Percentiles rank a stretch among this genome's conserved stretches.
Evolutionary conservation across 1,140 invertebrate species (phyloP).

Genomic region (Zaprionus ornatus): DNA sequence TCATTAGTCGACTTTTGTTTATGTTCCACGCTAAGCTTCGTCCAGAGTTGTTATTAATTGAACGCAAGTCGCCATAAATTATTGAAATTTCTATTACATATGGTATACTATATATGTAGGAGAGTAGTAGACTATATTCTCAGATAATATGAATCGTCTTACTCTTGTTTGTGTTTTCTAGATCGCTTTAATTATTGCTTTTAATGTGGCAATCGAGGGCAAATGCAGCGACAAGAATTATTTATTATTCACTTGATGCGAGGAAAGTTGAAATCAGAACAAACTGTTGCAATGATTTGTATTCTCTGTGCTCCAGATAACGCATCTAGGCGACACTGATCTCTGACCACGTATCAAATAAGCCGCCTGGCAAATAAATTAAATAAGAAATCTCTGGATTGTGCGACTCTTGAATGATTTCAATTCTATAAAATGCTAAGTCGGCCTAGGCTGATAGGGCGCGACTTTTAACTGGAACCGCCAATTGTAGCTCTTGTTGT

Average conservation of each 20-base stretch:
- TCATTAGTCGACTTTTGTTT: conserved; percentile 62
- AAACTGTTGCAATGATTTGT: conserved; percentile 14
- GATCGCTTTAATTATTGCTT: conserved; percentile 52
- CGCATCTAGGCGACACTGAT: conserved; percentile 55
- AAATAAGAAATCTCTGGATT: background rate
- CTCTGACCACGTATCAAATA: conserved; percentile 37
- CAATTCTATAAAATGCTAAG: background rate
- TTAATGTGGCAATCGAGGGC: conserved; percentile 15
- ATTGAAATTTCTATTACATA: conserved; percentile 2
- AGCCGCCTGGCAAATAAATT: conserved; percentile 14
- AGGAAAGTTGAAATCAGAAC: conserved; percentile 22
- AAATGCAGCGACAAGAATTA: conserved; percentile 21
- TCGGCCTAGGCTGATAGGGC: background rate
- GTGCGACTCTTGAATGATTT: background rate
- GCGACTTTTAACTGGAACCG: background rate
- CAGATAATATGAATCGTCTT: background rate
- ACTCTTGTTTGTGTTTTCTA: background rate
- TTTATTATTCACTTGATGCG: conserved; percentile 14
- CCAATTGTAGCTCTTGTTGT: too few relatives aligned
- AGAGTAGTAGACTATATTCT: background rate
- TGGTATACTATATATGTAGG: background rate
- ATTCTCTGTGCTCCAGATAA: conserved; percentile 32
- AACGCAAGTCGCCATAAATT: conserved; percentile 19
- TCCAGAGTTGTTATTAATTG: conserved; percentile 53
- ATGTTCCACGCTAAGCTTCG: conserved; percentile 34